Conservation (phyloP, 2,113 vertebrate genomes). For the Athene cunicularia region DNA sequence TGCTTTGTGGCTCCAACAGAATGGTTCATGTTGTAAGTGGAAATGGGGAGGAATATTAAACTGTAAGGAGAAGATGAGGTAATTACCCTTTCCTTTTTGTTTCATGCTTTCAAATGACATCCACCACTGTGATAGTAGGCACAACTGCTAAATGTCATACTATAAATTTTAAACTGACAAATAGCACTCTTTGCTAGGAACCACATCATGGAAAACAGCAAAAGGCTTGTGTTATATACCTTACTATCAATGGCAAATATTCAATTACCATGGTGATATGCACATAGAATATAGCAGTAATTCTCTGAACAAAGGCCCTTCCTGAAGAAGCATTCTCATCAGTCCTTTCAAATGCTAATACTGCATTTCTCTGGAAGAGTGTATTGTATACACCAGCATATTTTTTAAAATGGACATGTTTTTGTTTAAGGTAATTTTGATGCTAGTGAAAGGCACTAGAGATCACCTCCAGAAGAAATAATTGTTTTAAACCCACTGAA, state of each 20-base stretch:
- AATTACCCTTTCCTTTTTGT: neutral
- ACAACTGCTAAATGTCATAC: conserved; percentile 3
- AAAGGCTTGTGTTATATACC: conserved; percentile 2
- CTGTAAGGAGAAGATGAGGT: neutral
- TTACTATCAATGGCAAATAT: conserved; percentile 27
- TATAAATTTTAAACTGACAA: conserved; percentile 44
- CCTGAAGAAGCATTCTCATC: conserved; percentile 11
- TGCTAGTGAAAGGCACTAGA: neutral
- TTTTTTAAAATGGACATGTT: neutral
- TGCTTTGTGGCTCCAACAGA: neutral
- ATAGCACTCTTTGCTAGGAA: neutral
- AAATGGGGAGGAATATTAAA: neutral
- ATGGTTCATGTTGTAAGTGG: neutral
- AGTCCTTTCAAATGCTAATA: conserved; percentile 45
- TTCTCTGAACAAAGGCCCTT: conserved; percentile 32
- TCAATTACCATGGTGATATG: conserved; percentile 25
- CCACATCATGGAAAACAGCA: conserved; percentile 12
- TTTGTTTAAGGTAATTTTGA: conserved; percentile 7
- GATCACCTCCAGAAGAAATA: neutral
- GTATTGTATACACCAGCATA: neutral
- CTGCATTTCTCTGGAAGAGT: neutral
- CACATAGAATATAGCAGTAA: neutral
- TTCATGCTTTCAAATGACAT: conserved; percentile 17
- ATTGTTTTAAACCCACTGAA: neutral
- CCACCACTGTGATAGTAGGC: neutral